Percentiles rank a stretch among this genome's conserved stretches.
Evolutionary conservation across 2,888 invertebrate species (phyloP).

Genomic region (Panzeria rudis): DNA sequence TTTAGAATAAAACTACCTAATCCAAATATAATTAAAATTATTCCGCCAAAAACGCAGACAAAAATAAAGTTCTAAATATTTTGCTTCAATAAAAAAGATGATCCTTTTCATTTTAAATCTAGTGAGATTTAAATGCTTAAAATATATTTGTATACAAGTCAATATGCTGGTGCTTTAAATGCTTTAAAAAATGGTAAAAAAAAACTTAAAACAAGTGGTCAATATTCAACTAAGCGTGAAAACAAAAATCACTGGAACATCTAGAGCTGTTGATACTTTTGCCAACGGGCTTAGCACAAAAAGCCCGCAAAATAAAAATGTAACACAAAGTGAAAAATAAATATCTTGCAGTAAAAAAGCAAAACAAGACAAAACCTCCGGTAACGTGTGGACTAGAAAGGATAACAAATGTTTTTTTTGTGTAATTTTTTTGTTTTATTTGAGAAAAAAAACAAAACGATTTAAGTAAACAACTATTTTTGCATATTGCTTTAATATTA

Average conservation of each 20-base stretch:
- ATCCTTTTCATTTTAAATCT: neutral
- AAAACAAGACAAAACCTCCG: neutral
- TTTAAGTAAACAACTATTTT: neutral
- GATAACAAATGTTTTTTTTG: slow-evolving; percentile 4
- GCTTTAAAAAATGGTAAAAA: neutral
- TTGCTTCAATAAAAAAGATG: too few relatives aligned
- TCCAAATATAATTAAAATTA: neutral
- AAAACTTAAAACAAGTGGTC: neutral
- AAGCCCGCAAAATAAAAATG: neutral
- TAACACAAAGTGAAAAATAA: neutral
- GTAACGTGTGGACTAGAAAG: neutral
- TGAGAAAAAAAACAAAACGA: neutral
- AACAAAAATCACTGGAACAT: neutral
- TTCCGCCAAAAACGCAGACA: neutral
- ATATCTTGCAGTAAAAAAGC: neutral
- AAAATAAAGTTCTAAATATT: too few relatives aligned
- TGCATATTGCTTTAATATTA: neutral
- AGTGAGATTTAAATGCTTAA: slow-evolving; percentile 2
- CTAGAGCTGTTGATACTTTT: neutral
- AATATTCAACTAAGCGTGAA: neutral
- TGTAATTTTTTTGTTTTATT: neutral
- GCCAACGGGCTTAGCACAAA: neutral
- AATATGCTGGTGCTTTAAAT: neutral
- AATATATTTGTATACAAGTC: neutral
- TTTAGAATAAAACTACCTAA: too few relatives aligned